Evolutionary conservation across 2,113 vertebrate genomes (phyloP), one percentile per base, ranked within the genome.

Genomic region (Caloenas nicobarica): DNA sequence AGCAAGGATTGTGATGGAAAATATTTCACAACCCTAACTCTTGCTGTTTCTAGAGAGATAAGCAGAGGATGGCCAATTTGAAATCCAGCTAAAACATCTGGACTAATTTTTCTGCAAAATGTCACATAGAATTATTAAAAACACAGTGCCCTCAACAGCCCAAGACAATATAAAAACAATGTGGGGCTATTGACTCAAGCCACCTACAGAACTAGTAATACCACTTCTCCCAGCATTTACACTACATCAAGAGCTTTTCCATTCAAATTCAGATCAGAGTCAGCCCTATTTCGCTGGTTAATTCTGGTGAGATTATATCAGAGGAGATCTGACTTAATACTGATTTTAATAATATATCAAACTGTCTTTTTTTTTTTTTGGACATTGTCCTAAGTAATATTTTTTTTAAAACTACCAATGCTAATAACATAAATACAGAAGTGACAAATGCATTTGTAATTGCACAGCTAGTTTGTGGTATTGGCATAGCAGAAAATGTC

Each of bases 1-100:
- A 94, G 42, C 69, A 78, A 92, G 80, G 69, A 96, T 65, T 70
- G 44, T 68, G 61, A 93, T 93, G 95, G 94, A 97, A 96, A 95
- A 95, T 71, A 88, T 92, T 96, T 94, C 93, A 86, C 72, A 96
- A 91, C 64, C 44, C 60, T 64, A 81, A 84, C 34, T 92, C 76
- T 90, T 72, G 88, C 61, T 90, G 61, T 92, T 97, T 96, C 91
- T 93, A 87, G 95, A 96, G 85, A 96, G 92, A 94, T 93, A 97
- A 95, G 92, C 48, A 28, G 81, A 92, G 86, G 80, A 94, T 12
- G 84, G 77, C 31, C 86, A 93, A 86, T 81, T 2, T 53, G 88
- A 93, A 92, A 91, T 46, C 33, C 77, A 89, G 70, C 65, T 91
- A 36, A 91, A 88, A 81, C 77, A 94, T 91, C 77, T 94, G 93